Evolutionary conservation across 2,888 invertebrate genomes (phyloP).

Genomic region (Brenthis hecate): DNA sequence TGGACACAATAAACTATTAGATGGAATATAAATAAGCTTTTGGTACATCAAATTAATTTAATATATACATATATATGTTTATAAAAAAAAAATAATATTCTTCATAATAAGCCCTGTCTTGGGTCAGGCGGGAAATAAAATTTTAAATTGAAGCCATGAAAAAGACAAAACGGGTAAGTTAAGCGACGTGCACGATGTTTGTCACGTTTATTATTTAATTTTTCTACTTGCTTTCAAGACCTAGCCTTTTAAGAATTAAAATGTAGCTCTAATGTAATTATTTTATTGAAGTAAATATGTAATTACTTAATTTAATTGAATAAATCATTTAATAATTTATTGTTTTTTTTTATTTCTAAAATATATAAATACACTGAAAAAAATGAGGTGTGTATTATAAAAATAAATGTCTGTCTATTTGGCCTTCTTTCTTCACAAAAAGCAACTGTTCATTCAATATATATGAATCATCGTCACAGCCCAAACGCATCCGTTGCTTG

Average conservation of each 20-base stretch:
- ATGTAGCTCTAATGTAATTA: slow-evolving; percentile 1
- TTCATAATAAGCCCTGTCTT: slow-evolving; percentile 41
- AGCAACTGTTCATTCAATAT: no score
- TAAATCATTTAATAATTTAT: no score
- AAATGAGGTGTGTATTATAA: no score
- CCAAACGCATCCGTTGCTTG: no score
- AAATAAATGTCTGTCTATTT: no score
- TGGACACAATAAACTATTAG: no score
- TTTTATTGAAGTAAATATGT: not conserved
- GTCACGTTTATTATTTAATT: slow-evolving; percentile 38
- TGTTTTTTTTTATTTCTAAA: no score
- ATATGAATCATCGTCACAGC: no score
- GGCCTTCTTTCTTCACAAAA: no score
- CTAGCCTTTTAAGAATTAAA: slow-evolving; percentile 21
- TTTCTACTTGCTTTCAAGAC: slow-evolving; percentile 22
- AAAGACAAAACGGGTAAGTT: slow-evolving; percentile 67
- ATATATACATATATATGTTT: not conserved
- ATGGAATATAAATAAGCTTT: no score
- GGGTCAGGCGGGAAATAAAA: slow-evolving; percentile 71
- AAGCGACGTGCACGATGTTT: slow-evolving; percentile 40
- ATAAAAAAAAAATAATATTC: slow-evolving; percentile 2
- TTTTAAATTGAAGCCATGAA: slow-evolving; percentile 77
- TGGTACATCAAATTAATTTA: not conserved
- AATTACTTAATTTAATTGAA: not conserved
- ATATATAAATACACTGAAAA: no score